Percentiles rank a stretch among this genome's conserved stretches.
phyloP scores from a whole-genome alignment of 2,113 vertebrate genomes.

The Chionodraco myersi region DNA sequence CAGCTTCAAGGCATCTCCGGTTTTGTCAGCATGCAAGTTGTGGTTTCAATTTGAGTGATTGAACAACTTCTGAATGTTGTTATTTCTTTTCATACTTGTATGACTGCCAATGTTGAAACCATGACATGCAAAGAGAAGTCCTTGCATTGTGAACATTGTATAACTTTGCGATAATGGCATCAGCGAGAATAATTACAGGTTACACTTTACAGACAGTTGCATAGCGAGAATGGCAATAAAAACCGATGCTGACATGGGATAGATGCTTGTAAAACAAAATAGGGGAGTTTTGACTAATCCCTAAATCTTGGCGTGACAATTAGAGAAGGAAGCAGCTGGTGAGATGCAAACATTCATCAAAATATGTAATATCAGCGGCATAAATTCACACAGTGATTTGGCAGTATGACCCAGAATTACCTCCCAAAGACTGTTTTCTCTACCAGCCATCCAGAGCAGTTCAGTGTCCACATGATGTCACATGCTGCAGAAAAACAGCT shows the following conservation, averaged over 20 bases:
- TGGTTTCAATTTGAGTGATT: slow-evolving; percentile 22
- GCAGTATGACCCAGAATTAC: slow-evolving; percentile 30
- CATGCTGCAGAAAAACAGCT: slow-evolving; percentile 16
- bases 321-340: slow-evolving; percentile 69
- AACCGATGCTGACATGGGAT: slow-evolving; percentile 20
- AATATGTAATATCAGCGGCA: slow-evolving; percentile 61
- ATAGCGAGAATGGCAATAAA: slow-evolving; percentile 42
- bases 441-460: slow-evolving; percentile 19
- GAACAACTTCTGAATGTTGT: slow-evolving; percentile 16
- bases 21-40: slow-evolving; percentile 18
- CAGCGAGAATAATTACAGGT: slow-evolving; percentile 49
- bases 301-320: slow-evolving; percentile 36
- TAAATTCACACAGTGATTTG: slow-evolving; percentile 46
- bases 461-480: slow-evolving; percentile 24
- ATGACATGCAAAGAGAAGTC: slow-evolving; percentile 11
- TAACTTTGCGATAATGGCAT: slow-evolving; percentile 39
- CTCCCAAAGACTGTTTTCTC: slow-evolving; percentile 16
- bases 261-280: slow-evolving; percentile 18
- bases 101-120: slow-evolving; percentile 22
- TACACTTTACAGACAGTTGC: slow-evolving; percentile 37
- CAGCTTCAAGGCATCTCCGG: background rate
- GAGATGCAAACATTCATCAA: slow-evolving; percentile 52
- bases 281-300: slow-evolving; percentile 27
- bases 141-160: slow-evolving; percentile 26
- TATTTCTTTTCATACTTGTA: slow-evolving; percentile 11